Base-by-base conservation (phyloP, 2,888 invertebrate species). In the Dinocampus coccinellae region DNA sequence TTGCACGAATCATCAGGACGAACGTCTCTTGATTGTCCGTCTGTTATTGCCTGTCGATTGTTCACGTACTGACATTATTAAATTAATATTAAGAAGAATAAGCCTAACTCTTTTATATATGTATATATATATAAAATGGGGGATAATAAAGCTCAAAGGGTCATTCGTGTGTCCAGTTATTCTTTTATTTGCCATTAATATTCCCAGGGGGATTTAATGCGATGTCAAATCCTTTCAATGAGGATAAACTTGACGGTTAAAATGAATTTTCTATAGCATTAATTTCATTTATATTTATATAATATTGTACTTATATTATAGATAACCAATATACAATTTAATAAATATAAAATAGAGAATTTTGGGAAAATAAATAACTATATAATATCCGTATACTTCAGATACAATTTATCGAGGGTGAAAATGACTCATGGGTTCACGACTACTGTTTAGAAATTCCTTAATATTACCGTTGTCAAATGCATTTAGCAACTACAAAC, bases 41-140 rank as follows among this genome's bases (percentile, higher is more conserved):
- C 82, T 81, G 83, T 86, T 85, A 85, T 86, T 85, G 86, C 84
- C 86, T 84, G 87, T 87, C 87, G 84, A 86, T 86, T 85, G 85
- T 83, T 83, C 83, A 71, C 78, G 79, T 81, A 78, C 63, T 73
- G 79, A 75, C 80, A 83, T 87, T 87, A 87, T 87, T 87, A 86
- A 85, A 86, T 87, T 87, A 87, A 86, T 87, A 86, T 85, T 79
- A 82, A 77, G 80, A 79, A 67, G 57, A 69, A 77, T 69, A 61
- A 75, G 76, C 69, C 52, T 66, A 47, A 55, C 66, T 63, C 29
- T 52, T 58, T 62, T 20, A 39, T 13, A 65, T 61, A 67, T 4
- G 60, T 53, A 11, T 53, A 42, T 47, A 63, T 22, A 57, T n/a
- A 24, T 62, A 24, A 36, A 24, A 62, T 61, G 34, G 57, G 60